phyloP scores from a whole-genome alignment of 2,888 invertebrate species.

The Philaethria dido region DNA sequence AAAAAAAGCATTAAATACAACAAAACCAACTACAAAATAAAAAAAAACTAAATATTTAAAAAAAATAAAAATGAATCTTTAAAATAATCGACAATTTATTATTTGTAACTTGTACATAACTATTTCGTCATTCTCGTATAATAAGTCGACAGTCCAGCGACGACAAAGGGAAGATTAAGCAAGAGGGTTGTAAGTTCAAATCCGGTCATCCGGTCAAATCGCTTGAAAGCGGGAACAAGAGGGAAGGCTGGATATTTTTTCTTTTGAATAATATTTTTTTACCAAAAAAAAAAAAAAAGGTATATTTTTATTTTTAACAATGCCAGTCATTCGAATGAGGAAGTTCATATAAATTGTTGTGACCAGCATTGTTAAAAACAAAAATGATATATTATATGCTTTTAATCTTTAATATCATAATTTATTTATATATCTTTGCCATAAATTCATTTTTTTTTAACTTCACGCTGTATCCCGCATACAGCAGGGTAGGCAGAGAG shows the following conservation, averaged over 20 bases:
- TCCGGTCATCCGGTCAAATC: not conserved
- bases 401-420: too few species aligned
- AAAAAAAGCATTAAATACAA: not conserved
- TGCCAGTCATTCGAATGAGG: not conserved
- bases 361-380: conserved; percentile 10
- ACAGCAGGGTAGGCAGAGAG: too few species aligned
- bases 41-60: not conserved
- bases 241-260: not conserved
- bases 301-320: conserved; percentile 14
- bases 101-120: not conserved
- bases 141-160: not conserved
- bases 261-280: not conserved
- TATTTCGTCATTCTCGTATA: not conserved
- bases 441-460: too few species aligned
- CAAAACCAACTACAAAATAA: not conserved
- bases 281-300: conserved; percentile 13
- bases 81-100: not conserved
- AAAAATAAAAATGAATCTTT: not conserved
- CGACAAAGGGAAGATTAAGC: not conserved
- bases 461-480: too few species aligned
- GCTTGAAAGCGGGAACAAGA: not conserved
- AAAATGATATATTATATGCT: not conserved
- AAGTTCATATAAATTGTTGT: not conserved
- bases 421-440: too few species aligned
- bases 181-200: conserved; percentile 19